Percentiles rank a stretch among this genome's conserved stretches.
phyloP scores from a whole-genome alignment of 2,797 vertebrate genomes.

The Alcedo quadribrachys region DNA sequence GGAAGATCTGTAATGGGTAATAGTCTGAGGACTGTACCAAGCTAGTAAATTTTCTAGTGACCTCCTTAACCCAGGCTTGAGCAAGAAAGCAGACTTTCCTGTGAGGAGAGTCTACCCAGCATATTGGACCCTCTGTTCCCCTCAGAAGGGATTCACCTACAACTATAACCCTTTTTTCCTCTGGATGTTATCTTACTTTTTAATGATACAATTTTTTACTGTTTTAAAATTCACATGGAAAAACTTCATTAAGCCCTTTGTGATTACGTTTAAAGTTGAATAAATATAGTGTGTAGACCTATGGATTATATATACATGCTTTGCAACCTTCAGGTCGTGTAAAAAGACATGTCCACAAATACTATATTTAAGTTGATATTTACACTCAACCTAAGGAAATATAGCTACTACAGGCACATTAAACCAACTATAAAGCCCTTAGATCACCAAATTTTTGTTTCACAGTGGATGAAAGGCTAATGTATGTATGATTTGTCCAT shows the following conservation, averaged over 20 bases:
- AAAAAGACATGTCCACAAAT: not conserved
- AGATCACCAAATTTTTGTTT: not conserved
- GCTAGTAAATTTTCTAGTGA: no score
- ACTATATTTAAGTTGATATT: not conserved
- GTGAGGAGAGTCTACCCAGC: no score
- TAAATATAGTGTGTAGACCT: not conserved
- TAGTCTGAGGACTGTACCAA: no score
- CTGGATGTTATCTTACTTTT: not conserved
- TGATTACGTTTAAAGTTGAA: not conserved
- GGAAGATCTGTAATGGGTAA: no score
- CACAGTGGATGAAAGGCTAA: not conserved
- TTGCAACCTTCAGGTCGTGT: not conserved
- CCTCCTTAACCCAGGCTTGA: no score
- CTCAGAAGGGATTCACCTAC: no score
- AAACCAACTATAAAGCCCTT: not conserved
- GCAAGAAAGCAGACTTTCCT: no score
- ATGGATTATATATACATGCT: not conserved
- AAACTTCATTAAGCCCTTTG: not conserved
- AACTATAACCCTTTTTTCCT: no score
- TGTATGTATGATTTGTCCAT: not conserved
- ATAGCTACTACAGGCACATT: not conserved
- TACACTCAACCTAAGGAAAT: not conserved
- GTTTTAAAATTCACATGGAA: not conserved
- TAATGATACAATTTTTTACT: not conserved
- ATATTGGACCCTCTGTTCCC: no score